These are phyloP conservation scores for Homarus americanus DNA, from an alignment of 1,140 invertebrate genomes.

Conservation along the genomic window DNA sequence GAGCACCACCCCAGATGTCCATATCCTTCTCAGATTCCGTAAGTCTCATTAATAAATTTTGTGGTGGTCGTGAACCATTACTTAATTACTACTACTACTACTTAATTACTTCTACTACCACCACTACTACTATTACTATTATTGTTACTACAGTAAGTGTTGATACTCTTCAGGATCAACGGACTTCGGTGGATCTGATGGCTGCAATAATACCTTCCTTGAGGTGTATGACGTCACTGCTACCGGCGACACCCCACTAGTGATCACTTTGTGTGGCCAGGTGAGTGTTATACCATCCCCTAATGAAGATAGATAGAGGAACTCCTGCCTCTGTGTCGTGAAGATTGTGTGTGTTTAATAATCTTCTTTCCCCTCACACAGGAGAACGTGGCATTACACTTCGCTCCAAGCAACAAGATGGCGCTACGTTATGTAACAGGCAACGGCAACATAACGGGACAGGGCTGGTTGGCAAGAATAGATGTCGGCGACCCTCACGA, in stretches of 20 bases:
- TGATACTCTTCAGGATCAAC: too few species aligned
- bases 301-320: not conserved
- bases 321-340: not conserved
- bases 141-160: too few species aligned
- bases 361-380: not conserved
- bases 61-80: too few species aligned
- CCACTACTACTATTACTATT: too few species aligned
- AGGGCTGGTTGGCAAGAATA: conserved; percentile 30
- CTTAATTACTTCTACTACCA: too few species aligned
- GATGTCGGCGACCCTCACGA: not conserved
- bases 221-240: conserved; percentile 75
- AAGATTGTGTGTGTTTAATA: too few species aligned
- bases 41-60: too few species aligned
- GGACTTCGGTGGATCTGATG: conserved; percentile 65
- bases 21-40: not conserved
- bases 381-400: conserved; percentile 81
- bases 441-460: conserved; percentile 79
- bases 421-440: conserved; percentile 83
- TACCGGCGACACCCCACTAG: not conserved
- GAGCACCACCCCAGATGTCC: conserved; percentile 23
- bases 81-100: too few species aligned
- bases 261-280: conserved; percentile 47
- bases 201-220: conserved; percentile 61
- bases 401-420: conserved; percentile 80
- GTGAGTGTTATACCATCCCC: conserved; percentile 29